Percentiles rank a stretch among this genome's conserved stretches.
Evolutionary conservation across 2,113 vertebrate species (phyloP).

Genomic region (Nycticebus coucang): DNA sequence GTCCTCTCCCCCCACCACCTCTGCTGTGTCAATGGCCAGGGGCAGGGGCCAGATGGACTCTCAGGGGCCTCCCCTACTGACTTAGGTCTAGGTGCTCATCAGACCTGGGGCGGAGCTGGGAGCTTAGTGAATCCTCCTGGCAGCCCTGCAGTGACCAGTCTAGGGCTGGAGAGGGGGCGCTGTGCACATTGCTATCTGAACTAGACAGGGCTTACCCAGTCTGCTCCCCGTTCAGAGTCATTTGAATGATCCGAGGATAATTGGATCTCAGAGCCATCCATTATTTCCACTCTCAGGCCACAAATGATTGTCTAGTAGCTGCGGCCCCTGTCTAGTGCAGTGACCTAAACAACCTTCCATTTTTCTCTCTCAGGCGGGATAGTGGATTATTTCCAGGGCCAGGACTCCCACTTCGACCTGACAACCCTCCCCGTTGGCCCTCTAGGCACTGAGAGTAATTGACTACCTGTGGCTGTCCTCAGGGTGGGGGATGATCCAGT

Average conservation of each 20-base stretch:
- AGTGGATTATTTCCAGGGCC: background rate
- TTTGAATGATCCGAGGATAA: background rate
- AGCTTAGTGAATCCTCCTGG: background rate
- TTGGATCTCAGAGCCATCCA: background rate
- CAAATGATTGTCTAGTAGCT: background rate
- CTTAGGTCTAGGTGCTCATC: background rate
- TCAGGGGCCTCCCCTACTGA: no score
- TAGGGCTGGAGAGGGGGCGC: background rate
- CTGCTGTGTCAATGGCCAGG: no score
- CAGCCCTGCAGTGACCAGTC: background rate
- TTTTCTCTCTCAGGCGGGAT: background rate
- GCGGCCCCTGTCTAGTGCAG: background rate
- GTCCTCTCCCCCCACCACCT: no score
- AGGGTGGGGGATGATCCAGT: background rate
- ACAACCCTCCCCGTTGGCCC: background rate
- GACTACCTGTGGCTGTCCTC: background rate
- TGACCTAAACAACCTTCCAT: background rate
- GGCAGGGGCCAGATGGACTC: no score
- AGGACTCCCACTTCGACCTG: background rate
- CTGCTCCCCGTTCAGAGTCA: accelerated
- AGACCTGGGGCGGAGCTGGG: background rate
- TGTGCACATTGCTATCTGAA: accelerated
- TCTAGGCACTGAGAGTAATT: background rate
- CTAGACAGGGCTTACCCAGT: background rate
- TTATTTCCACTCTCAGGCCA: background rate